Conservation (phyloP, 2,113 vertebrate genomes). For the Daubentonia madagascariensis region DNA sequence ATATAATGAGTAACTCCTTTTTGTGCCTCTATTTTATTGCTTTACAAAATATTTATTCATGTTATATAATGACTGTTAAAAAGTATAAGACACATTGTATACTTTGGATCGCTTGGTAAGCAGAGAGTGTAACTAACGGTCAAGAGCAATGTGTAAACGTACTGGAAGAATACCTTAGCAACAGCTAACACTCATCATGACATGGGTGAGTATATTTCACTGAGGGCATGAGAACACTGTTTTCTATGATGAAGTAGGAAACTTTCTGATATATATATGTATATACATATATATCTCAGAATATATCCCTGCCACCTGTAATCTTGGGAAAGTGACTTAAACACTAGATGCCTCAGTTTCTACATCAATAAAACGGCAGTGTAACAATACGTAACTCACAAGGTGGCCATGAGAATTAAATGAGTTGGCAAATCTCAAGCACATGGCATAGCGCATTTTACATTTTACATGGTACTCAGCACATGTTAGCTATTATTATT, state of each 20-base stretch:
- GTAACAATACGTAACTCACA: neutral
- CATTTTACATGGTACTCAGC: neutral
- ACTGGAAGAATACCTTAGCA: neutral
- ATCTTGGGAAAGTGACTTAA: neutral
- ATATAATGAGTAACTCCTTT: neutral
- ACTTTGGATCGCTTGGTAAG: neutral
- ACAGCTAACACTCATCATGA: accelerated
- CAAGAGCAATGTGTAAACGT: neutral
- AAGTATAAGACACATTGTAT: neutral
- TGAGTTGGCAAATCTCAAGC: neutral
- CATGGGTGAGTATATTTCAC: neutral
- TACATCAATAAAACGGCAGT: neutral
- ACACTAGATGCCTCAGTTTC: neutral
- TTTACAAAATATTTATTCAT: neutral
- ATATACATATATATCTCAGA: too few species aligned
- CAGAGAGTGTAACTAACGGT: neutral
- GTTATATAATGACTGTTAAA: neutral
- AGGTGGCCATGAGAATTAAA: neutral
- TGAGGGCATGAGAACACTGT: accelerated
- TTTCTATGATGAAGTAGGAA: neutral
- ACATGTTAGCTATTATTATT: neutral
- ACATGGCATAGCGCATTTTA: neutral
- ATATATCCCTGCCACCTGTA: neutral
- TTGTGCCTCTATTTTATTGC: neutral
- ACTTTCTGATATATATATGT: neutral